phyloP scores from a whole-genome alignment of 2,888 invertebrate genomes.

The Drosophila kokeensis region DNA sequence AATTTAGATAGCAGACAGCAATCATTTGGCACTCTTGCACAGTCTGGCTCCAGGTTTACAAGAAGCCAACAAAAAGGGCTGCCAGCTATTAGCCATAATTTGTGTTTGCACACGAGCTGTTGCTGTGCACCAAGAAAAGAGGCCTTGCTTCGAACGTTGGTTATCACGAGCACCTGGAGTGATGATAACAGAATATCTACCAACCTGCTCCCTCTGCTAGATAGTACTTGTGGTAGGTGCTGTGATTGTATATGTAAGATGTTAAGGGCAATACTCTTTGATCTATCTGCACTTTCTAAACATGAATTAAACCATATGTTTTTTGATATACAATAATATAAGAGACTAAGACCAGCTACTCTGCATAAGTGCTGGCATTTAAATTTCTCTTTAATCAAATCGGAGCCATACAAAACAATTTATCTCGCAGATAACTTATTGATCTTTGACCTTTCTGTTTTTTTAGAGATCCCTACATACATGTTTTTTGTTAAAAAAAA shows the following conservation, averaged over 20 bases:
- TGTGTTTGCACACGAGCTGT: conserved; percentile 4
- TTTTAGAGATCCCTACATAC: neutral
- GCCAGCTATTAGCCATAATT: conserved; percentile 10
- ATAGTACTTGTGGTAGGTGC: neutral
- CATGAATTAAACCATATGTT: neutral
- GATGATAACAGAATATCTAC: neutral
- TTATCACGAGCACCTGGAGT: neutral
- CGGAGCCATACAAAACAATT: neutral
- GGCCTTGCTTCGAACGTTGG: conserved; percentile 6
- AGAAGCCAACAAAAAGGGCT: conserved; percentile 3
- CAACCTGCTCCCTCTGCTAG: neutral
- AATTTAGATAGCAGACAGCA: conserved; percentile 4
- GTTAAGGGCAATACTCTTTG: neutral
- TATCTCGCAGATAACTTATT: neutral
- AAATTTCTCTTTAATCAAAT: neutral
- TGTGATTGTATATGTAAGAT: neutral
- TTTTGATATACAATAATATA: neutral
- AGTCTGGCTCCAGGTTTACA: neutral
- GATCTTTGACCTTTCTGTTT: neutral
- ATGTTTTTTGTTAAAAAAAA: neutral
- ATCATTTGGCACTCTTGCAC: conserved; percentile 6
- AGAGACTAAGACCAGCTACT: neutral
- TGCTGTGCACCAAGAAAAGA: neutral
- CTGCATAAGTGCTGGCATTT: neutral
- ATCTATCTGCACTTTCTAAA: neutral